Percentiles rank a stretch among this genome's conserved stretches.
These are phyloP conservation scores for Choloepus hoffmanni DNA, from an alignment of 2,113 vertebrate genomes.

Conservation along the genomic window DNA sequence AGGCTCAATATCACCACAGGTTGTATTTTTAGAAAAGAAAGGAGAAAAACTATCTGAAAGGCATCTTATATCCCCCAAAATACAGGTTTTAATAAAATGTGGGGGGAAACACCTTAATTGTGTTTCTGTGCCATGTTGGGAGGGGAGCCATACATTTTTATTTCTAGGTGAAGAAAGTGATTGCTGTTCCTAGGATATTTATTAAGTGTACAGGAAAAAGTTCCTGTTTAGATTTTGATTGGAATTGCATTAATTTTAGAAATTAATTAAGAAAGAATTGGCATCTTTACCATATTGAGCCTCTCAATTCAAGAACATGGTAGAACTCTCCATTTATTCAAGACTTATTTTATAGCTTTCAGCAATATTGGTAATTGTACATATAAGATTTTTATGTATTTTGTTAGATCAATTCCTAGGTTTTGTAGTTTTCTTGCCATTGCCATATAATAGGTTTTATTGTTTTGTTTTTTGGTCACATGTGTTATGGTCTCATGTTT, in stretches of 20 bases:
- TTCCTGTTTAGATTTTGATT: not conserved
- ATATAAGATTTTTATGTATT: not conserved
- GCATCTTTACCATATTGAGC: not conserved
- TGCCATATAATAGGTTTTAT: not conserved
- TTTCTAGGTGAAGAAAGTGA: not conserved
- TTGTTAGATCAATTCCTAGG: not conserved
- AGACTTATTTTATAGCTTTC: not conserved
- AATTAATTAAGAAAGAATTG: slow-evolving; percentile 2
- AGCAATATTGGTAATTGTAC: not conserved
- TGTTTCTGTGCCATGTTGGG: no score
- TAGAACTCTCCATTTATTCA: not conserved
- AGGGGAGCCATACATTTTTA: not conserved
- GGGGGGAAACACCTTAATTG: not conserved
- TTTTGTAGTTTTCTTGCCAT: not conserved
- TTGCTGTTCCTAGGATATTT: not conserved
- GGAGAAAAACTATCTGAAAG: not conserved
- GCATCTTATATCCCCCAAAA: not conserved
- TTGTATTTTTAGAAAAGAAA: slow-evolving; percentile 16
- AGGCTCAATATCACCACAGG: not conserved
- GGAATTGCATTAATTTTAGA: slow-evolving; percentile 11
- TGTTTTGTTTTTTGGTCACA: not conserved
- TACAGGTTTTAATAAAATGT: not conserved
- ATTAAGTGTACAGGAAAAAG: slow-evolving; percentile 6
- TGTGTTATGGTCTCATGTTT: not conserved
- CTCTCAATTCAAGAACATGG: not conserved